Evolutionary conservation across 1,140 invertebrate genomes (phyloP), one percentile per base, ranked within the genome.

Genomic region (Halictus rubicundus): DNA sequence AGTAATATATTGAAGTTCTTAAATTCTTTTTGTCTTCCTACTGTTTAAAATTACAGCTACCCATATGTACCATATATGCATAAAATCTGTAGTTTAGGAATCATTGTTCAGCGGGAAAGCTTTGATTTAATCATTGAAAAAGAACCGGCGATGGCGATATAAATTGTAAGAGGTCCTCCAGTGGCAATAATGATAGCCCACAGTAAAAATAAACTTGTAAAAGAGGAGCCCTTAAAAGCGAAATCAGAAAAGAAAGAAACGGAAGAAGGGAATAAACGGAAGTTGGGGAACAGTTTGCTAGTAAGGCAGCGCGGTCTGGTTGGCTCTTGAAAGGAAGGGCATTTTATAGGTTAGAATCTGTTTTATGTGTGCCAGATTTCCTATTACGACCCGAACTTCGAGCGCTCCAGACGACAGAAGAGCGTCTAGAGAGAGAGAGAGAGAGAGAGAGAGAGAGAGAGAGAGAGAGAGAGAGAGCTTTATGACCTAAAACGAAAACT

Each of bases 321-420:
- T 52, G 42, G 54, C 16, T 83, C 66, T 85, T 65, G 59, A 79
- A 83, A 85, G 71, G 46, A 85, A 85, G 81, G 75, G 71, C 71
- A 84, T 88, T 90, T 91, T 88, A 90, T 88, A 88, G 89, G 73
- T 88, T 82, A 77, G 86, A 91, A 90, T 90, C 86, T 86, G 64
- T 89, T 90, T 90, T 90, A 90, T 88, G 83, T 76, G 78, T 60
- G 59, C 66, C 68, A 84, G 75, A 88, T 90, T 87, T 84, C 84
- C 75, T 80, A 89, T 88, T 89, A 90, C 82, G 86, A 86, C 82
- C 81, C 68, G 8, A 59, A 76, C 59, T 83, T 76, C 66, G 27
- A 63, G 71, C 68, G 79, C 59, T 73, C 63, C 85, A 72, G 68
- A 83, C 83, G 86, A 88, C 80, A 81, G 78, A 85, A 81, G 70